phyloP scores from a whole-genome alignment of 2,888 invertebrate species.

The Prosopocoilus inquinatus region DNA sequence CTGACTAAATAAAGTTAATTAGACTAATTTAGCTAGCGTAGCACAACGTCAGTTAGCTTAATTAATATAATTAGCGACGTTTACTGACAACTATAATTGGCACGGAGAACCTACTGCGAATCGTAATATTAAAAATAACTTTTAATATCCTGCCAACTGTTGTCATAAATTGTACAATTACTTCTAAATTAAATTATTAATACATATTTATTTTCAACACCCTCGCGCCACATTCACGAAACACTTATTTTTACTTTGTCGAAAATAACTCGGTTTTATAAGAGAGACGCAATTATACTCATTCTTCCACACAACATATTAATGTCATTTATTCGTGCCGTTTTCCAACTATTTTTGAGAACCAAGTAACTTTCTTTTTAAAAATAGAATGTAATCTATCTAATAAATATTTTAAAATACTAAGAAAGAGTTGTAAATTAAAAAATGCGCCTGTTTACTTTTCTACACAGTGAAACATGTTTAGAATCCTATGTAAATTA shows the following conservation, averaged over 20 bases:
- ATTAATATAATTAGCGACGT: slow-evolving; percentile 38
- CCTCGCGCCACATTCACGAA: slow-evolving; percentile 14
- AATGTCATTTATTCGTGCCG: no score
- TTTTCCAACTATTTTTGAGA: no score
- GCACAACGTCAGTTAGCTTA: slow-evolving; percentile 32
- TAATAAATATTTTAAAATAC: no score
- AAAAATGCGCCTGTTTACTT: no score
- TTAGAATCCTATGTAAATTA: no score
- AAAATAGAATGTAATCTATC: no score
- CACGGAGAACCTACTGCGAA: slow-evolving; percentile 15
- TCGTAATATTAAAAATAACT: slow-evolving; percentile 19
- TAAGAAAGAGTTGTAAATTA: no score
- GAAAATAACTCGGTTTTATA: slow-evolving; percentile 15
- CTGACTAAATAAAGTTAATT: slow-evolving; percentile 32
- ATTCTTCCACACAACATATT: no score
- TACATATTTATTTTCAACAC: slow-evolving; percentile 12
- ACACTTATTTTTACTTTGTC: slow-evolving; percentile 18
- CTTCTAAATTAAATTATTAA: slow-evolving; percentile 17
- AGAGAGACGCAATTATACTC: neutral
- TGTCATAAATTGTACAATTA: slow-evolving; percentile 17
- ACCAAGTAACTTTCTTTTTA: no score
- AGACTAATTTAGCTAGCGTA: slow-evolving; percentile 33
- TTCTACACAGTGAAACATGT: no score
- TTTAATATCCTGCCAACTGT: slow-evolving; percentile 17
- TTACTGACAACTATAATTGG: slow-evolving; percentile 23